Conservation (phyloP, 2,797 vertebrate species). For the Cercopithecus neglectus region DNA sequence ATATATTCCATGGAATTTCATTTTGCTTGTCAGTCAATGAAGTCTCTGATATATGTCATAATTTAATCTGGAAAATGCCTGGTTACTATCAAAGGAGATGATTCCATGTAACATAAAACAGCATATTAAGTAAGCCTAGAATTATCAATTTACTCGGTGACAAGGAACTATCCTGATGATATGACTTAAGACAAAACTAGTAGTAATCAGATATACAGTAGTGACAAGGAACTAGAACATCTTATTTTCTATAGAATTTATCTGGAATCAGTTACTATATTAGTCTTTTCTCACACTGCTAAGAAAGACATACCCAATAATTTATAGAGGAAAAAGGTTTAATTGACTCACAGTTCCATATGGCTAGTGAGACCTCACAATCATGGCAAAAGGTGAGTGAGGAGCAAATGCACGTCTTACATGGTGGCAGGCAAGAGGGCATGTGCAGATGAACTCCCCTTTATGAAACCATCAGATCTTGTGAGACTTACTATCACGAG, state of each 20-base stretch:
- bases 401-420: neutral
- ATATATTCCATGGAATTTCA: neutral
- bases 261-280: neutral
- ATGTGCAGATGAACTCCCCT: neutral
- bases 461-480: neutral
- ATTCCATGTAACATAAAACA: neutral
- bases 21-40: neutral
- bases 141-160: neutral
- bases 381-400: neutral
- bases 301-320: neutral
- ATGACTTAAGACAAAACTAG: neutral
- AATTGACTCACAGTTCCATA: neutral
- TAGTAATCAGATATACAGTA: neutral
- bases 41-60: neutral
- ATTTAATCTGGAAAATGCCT: conserved; percentile 33
- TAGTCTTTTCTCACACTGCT: neutral
- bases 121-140: neutral
- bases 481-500: neutral
- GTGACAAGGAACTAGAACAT: neutral
- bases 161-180: neutral
- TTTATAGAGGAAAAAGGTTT: neutral
- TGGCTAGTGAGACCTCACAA: neutral
- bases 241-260: neutral
- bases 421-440: neutral
- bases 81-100: neutral